Conservation (phyloP, 2,888 invertebrate species). For the Watsonalla cultraria region DNA sequence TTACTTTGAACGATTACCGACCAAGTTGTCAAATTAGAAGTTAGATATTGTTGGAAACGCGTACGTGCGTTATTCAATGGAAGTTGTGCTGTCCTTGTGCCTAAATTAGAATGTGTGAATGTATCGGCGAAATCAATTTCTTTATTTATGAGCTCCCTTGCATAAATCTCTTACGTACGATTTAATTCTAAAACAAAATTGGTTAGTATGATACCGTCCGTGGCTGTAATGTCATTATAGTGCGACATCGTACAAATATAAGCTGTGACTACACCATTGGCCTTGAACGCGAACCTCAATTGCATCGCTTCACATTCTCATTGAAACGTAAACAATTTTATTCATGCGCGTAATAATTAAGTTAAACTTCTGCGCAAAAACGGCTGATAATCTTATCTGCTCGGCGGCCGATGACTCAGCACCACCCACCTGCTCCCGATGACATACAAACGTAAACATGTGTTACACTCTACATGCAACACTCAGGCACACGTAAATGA, state of each 20-base stretch:
- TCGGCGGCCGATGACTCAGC: slow-evolving; percentile 30
- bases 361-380: slow-evolving; percentile 20
- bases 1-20: slow-evolving; percentile 17
- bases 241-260: background rate
- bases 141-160: too few species aligned
- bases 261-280: slow-evolving; percentile 20
- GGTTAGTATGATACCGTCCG: background rate
- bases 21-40: slow-evolving; percentile 33
- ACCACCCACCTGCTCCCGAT: slow-evolving; percentile 32
- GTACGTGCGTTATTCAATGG: background rate
- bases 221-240: background rate
- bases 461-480: slow-evolving; percentile 5
- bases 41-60: slow-evolving; percentile 12
- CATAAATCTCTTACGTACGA: too few species aligned
- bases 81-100: background rate
- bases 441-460: slow-evolving; percentile 17
- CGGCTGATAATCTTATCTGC: slow-evolving; percentile 34
- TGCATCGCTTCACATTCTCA: slow-evolving; percentile 33
- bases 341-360: slow-evolving; percentile 22
- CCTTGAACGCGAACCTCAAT: slow-evolving; percentile 33
- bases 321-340: slow-evolving; percentile 29
- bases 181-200: too few species aligned
- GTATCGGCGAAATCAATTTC: too few species aligned
- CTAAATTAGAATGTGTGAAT: background rate
- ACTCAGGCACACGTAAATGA: slow-evolving; percentile 1